phyloP scores from a whole-genome alignment of 2,113 vertebrate species.

The Mastomys coucha region DNA sequence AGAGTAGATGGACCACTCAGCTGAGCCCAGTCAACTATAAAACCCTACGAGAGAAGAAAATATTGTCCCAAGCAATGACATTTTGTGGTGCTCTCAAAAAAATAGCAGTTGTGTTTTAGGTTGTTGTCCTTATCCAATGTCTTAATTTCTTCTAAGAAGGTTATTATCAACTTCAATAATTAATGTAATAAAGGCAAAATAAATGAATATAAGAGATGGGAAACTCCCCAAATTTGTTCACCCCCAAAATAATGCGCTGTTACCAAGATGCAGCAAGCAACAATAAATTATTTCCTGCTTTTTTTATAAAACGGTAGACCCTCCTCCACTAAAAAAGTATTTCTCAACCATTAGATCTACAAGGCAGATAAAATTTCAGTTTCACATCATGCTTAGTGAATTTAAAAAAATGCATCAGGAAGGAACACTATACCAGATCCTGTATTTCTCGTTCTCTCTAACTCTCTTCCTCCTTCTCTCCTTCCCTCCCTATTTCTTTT shows the following conservation, averaged over 20 bases:
- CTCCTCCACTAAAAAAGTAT: background rate
- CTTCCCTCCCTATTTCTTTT: too few species aligned
- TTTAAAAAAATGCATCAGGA: background rate
- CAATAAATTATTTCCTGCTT: background rate
- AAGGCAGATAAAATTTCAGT: conserved; percentile 12
- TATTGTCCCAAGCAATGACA: background rate
- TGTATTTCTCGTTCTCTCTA: background rate
- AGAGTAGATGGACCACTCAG: background rate
- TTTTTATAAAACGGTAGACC: background rate
- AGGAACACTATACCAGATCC: background rate
- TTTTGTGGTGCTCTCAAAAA: background rate
- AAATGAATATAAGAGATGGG: background rate
- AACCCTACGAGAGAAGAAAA: background rate
- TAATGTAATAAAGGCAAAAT: background rate
- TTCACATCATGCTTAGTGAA: conserved; percentile 33
- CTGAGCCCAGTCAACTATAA: background rate
- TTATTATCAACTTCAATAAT: background rate
- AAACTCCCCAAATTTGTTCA: background rate
- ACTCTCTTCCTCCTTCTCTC: too few species aligned
- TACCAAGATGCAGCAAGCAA: background rate
- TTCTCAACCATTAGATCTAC: background rate
- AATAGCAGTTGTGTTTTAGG: background rate
- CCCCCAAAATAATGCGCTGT: background rate
- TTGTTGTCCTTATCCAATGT: background rate
- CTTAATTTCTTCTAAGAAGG: conserved; percentile 42